Base-by-base conservation (phyloP, 2,113 vertebrate genomes). In the Salvator merianae region DNA sequence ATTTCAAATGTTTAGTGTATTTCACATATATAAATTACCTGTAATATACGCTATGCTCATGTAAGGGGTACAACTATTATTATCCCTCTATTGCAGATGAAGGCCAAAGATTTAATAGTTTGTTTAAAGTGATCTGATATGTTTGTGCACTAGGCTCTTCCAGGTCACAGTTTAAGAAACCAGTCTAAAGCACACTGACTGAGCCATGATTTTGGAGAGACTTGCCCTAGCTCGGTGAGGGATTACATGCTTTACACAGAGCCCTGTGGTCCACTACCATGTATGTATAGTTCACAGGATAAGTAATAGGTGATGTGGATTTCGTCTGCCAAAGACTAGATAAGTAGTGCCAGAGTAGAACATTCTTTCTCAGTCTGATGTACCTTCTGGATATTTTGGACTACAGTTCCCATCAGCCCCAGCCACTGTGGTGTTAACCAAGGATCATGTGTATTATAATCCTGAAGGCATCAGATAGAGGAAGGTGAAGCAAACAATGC, bases 1-100 rank as follows among this genome's bases (percentile, higher is more conserved):
- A 34, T 85, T 79, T 63, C 13, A 73, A 79, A 69, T 85, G 26
- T 73, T 79, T 36, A 72, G 30, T 79, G 22, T 28, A 36, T 26
- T 72, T 34, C 36, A 50, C 24, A 16, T 38, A 55, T 34, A 32
- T 69, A 34, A 16, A 71, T 43, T 78, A 18, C 47, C 50, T 72
- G 4, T 32, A 72, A 40, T 40, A 5, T 72, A 72, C 55, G 7
- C 9, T 24, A 63, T 16, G 14, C 36, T 4, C 38, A 7, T 62
- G 28, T 63, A 40, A 74, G 55, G 70, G 9, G 62, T 3, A 16
- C 30, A 69, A 43, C 66, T 76, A 68, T 50, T 53, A 68, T 84
- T 22, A 22, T 3, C 26, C 16, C 38, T 24, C 22, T 68, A 53
- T 70, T 84, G 18, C 53, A 78, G 28, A 40, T 70, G 75, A 36